Conservation (phyloP, 2,113 vertebrate species). For the Eclectus roratus region DNA sequence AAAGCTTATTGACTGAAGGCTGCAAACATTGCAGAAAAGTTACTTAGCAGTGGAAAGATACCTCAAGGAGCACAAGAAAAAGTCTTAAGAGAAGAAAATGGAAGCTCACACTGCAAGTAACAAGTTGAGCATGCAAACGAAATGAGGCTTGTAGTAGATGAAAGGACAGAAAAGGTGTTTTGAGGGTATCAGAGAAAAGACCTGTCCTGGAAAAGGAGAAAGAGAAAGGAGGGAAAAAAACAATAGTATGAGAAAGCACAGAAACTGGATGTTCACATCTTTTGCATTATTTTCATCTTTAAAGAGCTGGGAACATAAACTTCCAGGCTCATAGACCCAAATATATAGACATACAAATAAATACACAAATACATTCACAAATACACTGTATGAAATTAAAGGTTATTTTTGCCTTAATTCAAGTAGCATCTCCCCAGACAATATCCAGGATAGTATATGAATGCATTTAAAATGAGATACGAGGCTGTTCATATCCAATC, state of each 20-base stretch:
- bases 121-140: not conserved
- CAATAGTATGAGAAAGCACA: not conserved
- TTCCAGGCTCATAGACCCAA: not conserved
- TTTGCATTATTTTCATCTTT: not conserved
- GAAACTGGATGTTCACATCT: not conserved
- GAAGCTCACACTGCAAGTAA: not conserved
- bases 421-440: not conserved
- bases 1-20: not conserved
- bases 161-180: not conserved
- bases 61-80: not conserved
- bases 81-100: not conserved
- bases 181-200: not conserved
- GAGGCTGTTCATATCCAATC: not conserved
- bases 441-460: not conserved
- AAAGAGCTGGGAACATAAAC: not conserved
- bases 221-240: not conserved
- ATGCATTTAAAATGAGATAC: not conserved
- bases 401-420: not conserved
- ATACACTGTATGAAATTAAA: not conserved
- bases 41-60: not conserved
- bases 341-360: not conserved
- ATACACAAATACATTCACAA: not conserved
- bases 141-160: not conserved
- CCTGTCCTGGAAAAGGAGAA: not conserved
- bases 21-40: not conserved